These are phyloP conservation scores for Caradrina kadenii DNA, from an alignment of 2,888 invertebrate species.

Conservation along the genomic window DNA sequence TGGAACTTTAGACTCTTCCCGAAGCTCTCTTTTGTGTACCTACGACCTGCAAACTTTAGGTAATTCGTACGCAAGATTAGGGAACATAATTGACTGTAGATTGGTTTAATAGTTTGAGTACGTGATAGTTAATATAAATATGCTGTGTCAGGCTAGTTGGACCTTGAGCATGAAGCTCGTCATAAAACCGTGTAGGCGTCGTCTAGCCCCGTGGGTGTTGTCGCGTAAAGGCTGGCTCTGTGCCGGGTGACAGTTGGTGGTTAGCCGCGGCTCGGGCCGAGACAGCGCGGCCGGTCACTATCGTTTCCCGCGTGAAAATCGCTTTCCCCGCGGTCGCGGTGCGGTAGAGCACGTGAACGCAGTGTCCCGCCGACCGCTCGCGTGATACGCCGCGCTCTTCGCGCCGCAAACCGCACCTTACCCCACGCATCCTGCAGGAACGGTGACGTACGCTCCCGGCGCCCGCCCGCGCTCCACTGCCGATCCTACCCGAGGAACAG, in stretches of 20 bases:
- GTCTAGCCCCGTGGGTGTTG: slow-evolving; percentile 47
- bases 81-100: neutral
- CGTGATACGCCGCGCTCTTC: slow-evolving; percentile 87
- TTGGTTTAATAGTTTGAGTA: slow-evolving; percentile 6
- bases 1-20: slow-evolving; percentile 49
- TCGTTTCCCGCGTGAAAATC: slow-evolving; percentile 89
- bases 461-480: slow-evolving; percentile 83
- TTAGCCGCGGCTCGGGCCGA: slow-evolving; percentile 80
- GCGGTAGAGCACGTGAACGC: slow-evolving; percentile 86
- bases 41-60: slow-evolving; percentile 15
- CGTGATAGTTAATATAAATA: slow-evolving; percentile 4
- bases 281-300: slow-evolving; percentile 87
- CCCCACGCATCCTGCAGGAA: slow-evolving; percentile 73
- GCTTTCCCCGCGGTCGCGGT: slow-evolving; percentile 87
- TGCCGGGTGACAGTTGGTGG: slow-evolving; percentile 80
- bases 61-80: slow-evolving; percentile 12
- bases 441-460: slow-evolving; percentile 77
- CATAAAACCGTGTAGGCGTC: slow-evolving; percentile 50
- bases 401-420: slow-evolving; percentile 71
- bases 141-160: slow-evolving; percentile 20
- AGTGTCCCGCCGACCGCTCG: slow-evolving; percentile 90
- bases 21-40: slow-evolving; percentile 33
- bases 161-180: slow-evolving; percentile 21
- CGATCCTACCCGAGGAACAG: slow-evolving; percentile 67
- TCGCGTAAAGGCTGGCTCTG: slow-evolving; percentile 40